phyloP scores from a whole-genome alignment of 2,113 vertebrate species.

The Acrocephalus arundinaceus region DNA sequence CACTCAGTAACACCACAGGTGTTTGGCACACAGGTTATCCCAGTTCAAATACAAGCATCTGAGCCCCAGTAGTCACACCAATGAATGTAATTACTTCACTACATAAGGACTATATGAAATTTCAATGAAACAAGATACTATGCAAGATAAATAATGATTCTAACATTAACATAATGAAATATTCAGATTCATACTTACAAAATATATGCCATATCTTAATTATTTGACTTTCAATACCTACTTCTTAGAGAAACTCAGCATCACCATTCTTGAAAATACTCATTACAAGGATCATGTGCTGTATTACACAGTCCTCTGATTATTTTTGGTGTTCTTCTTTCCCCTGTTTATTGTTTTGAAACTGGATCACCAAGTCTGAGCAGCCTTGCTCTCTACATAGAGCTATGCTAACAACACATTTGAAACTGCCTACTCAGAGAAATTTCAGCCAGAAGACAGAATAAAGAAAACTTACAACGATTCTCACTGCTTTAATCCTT shows the following conservation, averaged over 20 bases:
- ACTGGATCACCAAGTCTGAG: neutral
- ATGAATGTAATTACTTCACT: neutral
- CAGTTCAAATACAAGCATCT: neutral
- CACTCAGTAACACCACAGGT: neutral
- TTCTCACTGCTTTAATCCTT: neutral
- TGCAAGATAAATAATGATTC: neutral
- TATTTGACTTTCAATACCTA: neutral
- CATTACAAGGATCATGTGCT: neutral
- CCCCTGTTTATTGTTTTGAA: neutral
- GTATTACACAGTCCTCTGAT: neutral
- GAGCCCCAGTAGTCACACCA: neutral
- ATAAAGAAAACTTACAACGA: neutral
- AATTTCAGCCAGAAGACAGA: neutral
- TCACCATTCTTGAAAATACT: neutral
- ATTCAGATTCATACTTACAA: neutral
- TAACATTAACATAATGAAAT: neutral
- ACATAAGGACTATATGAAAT: neutral
- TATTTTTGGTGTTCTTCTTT: neutral
- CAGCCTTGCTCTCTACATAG: neutral
- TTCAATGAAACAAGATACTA: neutral
- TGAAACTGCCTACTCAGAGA: neutral
- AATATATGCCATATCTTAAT: neutral
- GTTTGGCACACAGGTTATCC: neutral
- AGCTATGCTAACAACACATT: neutral
- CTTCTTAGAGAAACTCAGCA: neutral